Conservation (phyloP, 2,888 invertebrate genomes). For the Drosophila yooni region DNA sequence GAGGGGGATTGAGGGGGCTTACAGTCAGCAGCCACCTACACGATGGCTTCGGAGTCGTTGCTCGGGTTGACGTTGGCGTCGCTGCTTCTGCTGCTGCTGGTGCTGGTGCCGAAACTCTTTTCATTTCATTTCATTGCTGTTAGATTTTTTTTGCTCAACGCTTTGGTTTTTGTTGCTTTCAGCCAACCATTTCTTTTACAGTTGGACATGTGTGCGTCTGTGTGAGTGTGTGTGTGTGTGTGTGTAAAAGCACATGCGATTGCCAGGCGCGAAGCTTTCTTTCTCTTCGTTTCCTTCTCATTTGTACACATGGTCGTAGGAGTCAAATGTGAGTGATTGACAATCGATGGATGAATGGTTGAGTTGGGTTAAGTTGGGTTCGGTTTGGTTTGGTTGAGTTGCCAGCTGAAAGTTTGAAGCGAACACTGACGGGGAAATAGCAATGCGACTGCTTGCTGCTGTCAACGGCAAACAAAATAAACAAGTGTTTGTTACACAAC, state of each 20-base stretch:
- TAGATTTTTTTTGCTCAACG: slow-evolving; percentile 47
- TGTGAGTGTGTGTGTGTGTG: slow-evolving; percentile 18
- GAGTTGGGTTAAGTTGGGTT: slow-evolving; percentile 9
- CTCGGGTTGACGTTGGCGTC: slow-evolving; percentile 42
- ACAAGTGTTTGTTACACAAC: slow-evolving; percentile 52
- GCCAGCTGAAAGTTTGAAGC: slow-evolving; percentile 5
- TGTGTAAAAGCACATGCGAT: slow-evolving; percentile 37
- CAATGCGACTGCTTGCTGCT: slow-evolving; percentile 16
- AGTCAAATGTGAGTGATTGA: slow-evolving; percentile 74
- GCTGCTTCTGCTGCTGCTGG: slow-evolving; percentile 19
- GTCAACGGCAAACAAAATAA: slow-evolving; percentile 49
- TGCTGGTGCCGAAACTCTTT: slow-evolving; percentile 59
- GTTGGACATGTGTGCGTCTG: slow-evolving; percentile 45
- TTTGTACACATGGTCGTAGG: slow-evolving; percentile 64
- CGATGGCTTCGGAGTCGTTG: slow-evolving; percentile 50
- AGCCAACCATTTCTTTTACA: slow-evolving; percentile 67
- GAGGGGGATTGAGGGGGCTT: neutral
- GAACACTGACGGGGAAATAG: slow-evolving; percentile 41
- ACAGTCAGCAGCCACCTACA: slow-evolving; percentile 51
- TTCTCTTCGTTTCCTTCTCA: slow-evolving; percentile 62
- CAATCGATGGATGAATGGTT: slow-evolving; percentile 74
- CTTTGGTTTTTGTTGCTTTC: slow-evolving; percentile 49
- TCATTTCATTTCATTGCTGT: slow-evolving; percentile 63
- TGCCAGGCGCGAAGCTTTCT: slow-evolving; percentile 40
- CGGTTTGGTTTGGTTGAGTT: neutral